phyloP scores from a whole-genome alignment of 2,888 invertebrate species.

The Ennomos quercinarius region DNA sequence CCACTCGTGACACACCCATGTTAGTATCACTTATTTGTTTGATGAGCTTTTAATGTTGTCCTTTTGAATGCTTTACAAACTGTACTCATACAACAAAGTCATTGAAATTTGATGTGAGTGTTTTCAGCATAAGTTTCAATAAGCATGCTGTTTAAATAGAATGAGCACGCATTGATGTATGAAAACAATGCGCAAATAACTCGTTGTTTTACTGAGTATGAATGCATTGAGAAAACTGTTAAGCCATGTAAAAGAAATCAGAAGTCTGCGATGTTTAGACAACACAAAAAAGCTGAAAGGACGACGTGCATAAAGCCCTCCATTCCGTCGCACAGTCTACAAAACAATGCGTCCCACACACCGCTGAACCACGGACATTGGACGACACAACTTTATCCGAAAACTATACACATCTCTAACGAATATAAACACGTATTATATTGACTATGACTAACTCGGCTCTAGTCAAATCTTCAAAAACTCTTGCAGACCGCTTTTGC shows the following conservation, averaged over 20 bases:
- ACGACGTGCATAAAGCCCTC: conserved; percentile 10
- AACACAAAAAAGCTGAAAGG: background rate
- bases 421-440: conserved; percentile 36
- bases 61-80: no score
- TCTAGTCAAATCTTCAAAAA: conserved; percentile 40
- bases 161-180: no score
- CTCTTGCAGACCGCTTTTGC: conserved; percentile 35
- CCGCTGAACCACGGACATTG: conserved; percentile 28
- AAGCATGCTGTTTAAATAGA: no score
- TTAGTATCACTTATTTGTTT: conserved; percentile 1
- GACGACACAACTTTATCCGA: conserved; percentile 38
- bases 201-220: no score
- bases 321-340: conserved; percentile 25
- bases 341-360: conserved; percentile 26
- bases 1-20: conserved; percentile 7
- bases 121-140: no score
- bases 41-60: background rate
- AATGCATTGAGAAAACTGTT: no score
- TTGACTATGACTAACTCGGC: conserved; percentile 47
- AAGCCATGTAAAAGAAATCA: no score
- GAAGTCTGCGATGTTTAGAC: background rate
- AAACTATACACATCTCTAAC: conserved; percentile 39
- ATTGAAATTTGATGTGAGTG: no score
- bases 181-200: no score
- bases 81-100: no score